These are phyloP conservation scores for Meriones unguiculatus DNA, from an alignment of 2,113 vertebrate species.

Conservation along the genomic window DNA sequence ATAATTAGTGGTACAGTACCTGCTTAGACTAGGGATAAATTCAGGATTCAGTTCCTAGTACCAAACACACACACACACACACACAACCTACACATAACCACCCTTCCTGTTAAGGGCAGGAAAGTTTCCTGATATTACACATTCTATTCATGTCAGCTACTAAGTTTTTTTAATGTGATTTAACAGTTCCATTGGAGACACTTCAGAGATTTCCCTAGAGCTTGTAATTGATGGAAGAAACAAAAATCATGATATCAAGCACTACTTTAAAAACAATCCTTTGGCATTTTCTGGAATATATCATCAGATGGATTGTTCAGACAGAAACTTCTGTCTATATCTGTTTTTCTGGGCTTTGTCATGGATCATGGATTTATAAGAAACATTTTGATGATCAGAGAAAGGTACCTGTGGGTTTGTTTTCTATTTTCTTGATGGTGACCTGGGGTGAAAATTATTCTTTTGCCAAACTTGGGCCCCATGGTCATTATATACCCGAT, in stretches of 20 bases:
- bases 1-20: neutral
- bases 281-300: neutral
- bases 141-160: neutral
- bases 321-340: neutral
- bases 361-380: neutral
- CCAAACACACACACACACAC: neutral
- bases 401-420: neutral
- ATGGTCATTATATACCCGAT: neutral
- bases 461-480: neutral
- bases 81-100: neutral
- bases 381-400: neutral
- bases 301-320: neutral
- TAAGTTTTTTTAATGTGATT: neutral
- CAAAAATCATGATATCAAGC: neutral
- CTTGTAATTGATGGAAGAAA: neutral
- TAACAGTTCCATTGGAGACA: neutral
- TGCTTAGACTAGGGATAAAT: neutral
- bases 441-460: neutral
- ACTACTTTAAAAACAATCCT: neutral
- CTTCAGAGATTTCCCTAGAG: neutral
- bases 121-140: neutral
- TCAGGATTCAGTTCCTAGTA: neutral
- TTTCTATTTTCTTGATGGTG: neutral
- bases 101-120: neutral
- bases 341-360: neutral